Evolutionary conservation across 1,140 invertebrate species (phyloP).

Genomic region (Meteorus sp.): DNA sequence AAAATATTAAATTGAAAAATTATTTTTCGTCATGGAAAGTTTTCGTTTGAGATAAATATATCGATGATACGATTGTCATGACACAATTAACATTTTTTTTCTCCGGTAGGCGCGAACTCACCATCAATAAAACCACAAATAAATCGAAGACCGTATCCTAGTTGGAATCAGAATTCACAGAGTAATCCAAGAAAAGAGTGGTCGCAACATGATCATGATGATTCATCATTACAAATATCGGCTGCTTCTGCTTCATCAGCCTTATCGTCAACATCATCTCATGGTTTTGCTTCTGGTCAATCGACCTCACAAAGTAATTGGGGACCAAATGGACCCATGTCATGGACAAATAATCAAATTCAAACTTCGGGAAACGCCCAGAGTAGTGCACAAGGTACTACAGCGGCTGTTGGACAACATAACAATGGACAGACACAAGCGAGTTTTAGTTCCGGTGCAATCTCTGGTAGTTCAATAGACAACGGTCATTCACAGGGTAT

Average conservation of each 20-base stretch:
- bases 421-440: slow-evolving; percentile 30
- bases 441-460: slow-evolving; percentile 36
- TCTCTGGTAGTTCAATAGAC: slow-evolving; percentile 32
- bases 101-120: neutral
- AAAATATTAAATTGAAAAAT: no score
- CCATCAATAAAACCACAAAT: neutral
- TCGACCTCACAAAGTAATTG: slow-evolving; percentile 34
- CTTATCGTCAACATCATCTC: slow-evolving; percentile 29
- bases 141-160: neutral
- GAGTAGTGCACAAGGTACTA: slow-evolving; percentile 34
- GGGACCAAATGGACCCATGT: slow-evolving; percentile 29
- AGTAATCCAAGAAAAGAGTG: neutral
- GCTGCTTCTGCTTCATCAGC: slow-evolving; percentile 33
- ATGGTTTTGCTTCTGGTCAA: slow-evolving; percentile 37
- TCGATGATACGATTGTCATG: neutral
- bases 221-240: slow-evolving; percentile 26
- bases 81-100: neutral
- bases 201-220: slow-evolving; percentile 7
- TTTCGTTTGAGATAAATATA: neutral
- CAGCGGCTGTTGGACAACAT: slow-evolving; percentile 33
- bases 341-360: slow-evolving; percentile 32
- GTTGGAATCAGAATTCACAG: slow-evolving; percentile 9
- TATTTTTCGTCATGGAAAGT: neutral
- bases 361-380: slow-evolving; percentile 36
- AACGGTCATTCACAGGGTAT: slow-evolving; percentile 33